Conservation (phyloP, 2,113 vertebrate species). For the Stomatorhinus ivindoensis region DNA sequence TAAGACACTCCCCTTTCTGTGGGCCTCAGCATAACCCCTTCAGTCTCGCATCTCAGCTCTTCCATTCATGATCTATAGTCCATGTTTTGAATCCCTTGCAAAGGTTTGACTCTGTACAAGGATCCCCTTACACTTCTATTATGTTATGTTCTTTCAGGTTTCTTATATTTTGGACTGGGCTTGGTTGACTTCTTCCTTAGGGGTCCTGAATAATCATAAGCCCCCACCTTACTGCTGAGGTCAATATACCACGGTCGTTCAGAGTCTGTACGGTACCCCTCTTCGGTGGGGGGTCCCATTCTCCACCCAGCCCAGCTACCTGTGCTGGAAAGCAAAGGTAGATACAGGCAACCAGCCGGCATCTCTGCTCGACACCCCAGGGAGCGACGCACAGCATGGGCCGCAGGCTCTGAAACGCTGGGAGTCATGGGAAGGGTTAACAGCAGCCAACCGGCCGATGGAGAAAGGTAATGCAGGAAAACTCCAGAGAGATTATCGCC, state of each 20-base stretch:
- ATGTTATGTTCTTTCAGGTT: background rate
- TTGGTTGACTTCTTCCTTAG: background rate
- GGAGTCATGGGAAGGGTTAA: background rate
- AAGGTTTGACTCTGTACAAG: background rate
- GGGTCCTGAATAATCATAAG: background rate
- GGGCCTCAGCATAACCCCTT: background rate
- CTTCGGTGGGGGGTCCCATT: too few relatives aligned
- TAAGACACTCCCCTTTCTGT: background rate
- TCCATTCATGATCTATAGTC: background rate
- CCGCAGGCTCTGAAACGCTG: background rate
- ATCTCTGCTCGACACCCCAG: background rate
- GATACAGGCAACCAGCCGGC: background rate
- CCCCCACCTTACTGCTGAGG: background rate
- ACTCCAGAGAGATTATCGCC: background rate
- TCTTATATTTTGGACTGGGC: background rate
- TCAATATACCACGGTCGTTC: background rate
- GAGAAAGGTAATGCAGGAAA: background rate
- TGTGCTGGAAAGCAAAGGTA: background rate
- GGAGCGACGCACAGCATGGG: background rate
- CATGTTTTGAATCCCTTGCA: background rate
- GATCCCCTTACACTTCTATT: background rate
- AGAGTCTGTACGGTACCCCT: background rate
- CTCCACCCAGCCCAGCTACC: background rate
- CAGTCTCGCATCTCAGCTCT: background rate
- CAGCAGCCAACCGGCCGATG: background rate